A percentile compares a stretch with the other conserved stretches of the same genome.
Conservation (phyloP, 2,888 invertebrate species). For the Lysandra bellargus region DNA sequence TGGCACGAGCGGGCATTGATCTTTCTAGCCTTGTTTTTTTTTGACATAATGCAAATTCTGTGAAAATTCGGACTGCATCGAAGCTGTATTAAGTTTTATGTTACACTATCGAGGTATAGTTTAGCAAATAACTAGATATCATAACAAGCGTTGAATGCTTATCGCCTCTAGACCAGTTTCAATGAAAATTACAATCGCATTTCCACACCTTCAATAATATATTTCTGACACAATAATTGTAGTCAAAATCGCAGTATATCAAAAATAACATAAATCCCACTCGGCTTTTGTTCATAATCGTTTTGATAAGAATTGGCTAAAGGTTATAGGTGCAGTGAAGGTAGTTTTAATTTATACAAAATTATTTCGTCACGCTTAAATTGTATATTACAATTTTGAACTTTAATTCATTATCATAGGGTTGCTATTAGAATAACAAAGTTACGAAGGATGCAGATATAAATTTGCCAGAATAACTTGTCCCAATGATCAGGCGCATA, state of each 20-base stretch:
- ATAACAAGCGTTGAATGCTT: background rate
- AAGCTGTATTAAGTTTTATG: background rate
- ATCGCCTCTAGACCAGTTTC: background rate
- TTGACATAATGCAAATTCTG: no score
- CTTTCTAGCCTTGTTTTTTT: no score
- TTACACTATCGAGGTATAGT: background rate
- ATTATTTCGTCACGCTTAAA: background rate
- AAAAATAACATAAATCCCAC: conserved; percentile 19
- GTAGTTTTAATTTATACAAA: conserved; percentile 39
- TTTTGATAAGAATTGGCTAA: conserved; percentile 48
- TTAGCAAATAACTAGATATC: background rate
- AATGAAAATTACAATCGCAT: conserved; percentile 16
- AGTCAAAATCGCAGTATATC: conserved; percentile 11
- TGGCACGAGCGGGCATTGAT: no score
- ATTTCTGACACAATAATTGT: conserved; percentile 23
- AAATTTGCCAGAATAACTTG: conserved; percentile 37
- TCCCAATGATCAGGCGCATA: conserved; percentile 41
- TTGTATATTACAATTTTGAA: background rate
- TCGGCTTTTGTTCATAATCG: conserved; percentile 41
- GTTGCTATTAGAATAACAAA: background rate
- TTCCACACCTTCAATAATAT: conserved; percentile 3
- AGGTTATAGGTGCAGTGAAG: conserved; percentile 48
- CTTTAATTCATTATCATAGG: background rate
- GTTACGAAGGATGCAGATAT: conserved; percentile 21
- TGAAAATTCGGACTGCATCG: background rate